phyloP scores from a whole-genome alignment of 2,888 invertebrate species.

The Andricus quercusramuli region DNA sequence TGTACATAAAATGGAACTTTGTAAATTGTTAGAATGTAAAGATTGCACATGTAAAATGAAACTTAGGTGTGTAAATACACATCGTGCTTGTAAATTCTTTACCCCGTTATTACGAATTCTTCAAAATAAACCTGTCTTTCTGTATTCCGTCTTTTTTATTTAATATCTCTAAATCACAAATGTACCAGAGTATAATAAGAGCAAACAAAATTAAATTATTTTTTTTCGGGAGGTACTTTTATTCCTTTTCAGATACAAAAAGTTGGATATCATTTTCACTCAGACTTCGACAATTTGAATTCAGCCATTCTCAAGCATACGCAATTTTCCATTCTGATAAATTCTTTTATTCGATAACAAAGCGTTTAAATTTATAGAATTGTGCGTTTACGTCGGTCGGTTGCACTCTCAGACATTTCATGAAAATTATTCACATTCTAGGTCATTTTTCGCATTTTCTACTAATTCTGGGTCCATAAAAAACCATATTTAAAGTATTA shows the following conservation, averaged over 20 bases:
- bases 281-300: neutral
- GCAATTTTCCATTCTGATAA: constrained; percentile 11
- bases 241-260: constrained; percentile 20
- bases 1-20: neutral
- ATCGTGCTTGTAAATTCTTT: no score
- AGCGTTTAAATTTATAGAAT: constrained; percentile 22
- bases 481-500: neutral
- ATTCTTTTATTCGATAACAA: constrained; percentile 32
- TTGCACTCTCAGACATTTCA: neutral
- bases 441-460: neutral
- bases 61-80: no score
- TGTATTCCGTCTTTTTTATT: neutral
- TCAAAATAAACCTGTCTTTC: constrained; percentile 1
- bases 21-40: neutral
- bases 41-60: neutral
- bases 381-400: constrained; percentile 22
- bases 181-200: neutral
- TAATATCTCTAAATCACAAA: neutral
- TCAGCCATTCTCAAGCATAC: constrained; percentile 3
- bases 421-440: neutral
- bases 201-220: neutral
- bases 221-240: constrained; percentile 4
- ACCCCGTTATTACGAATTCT: neutral
- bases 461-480: neutral
- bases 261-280: neutral